A percentile compares a stretch with the other conserved stretches of the same genome.
phyloP scores from a whole-genome alignment of 2,888 invertebrate genomes.

The Dryocosmus kuriphilus region DNA sequence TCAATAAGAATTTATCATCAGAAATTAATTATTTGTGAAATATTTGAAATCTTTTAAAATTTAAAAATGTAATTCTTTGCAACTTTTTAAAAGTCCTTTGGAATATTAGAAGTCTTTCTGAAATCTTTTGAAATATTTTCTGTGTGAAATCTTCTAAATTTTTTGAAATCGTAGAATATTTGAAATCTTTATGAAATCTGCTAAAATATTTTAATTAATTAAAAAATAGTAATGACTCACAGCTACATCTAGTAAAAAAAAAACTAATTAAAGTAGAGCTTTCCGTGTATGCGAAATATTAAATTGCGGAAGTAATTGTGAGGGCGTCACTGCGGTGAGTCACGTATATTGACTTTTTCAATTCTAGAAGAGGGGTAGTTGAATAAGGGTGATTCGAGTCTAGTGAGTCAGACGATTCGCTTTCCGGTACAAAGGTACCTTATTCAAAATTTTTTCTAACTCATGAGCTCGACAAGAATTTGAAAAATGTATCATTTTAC shows the following conservation, averaged over 20 bases:
- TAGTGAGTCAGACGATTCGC: constrained; percentile 16
- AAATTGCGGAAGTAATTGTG: constrained; percentile 28
- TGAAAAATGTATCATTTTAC: neutral
- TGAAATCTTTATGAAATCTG: no score
- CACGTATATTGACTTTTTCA: constrained; percentile 39
- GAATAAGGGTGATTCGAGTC: neutral
- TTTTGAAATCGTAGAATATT: no score
- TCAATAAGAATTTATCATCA: no score
- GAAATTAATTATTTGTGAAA: no score
- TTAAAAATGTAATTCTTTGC: no score
- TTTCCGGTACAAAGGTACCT: neutral
- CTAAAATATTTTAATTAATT: no score
- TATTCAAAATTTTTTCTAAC: neutral
- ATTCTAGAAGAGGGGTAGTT: constrained; percentile 22
- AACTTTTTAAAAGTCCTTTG: no score
- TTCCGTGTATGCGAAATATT: neutral
- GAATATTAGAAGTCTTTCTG: no score
- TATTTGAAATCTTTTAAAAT: no score
- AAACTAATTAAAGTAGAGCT: neutral
- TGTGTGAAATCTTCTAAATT: no score
- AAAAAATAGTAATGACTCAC: neutral
- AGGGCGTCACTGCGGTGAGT: constrained; percentile 37
- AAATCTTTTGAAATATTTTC: no score
- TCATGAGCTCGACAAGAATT: no score
- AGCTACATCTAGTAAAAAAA: neutral